Evolutionary conservation across 2,113 vertebrate genomes (phyloP), one percentile per base, ranked within the genome.

Genomic region (Heliornis fulica): DNA sequence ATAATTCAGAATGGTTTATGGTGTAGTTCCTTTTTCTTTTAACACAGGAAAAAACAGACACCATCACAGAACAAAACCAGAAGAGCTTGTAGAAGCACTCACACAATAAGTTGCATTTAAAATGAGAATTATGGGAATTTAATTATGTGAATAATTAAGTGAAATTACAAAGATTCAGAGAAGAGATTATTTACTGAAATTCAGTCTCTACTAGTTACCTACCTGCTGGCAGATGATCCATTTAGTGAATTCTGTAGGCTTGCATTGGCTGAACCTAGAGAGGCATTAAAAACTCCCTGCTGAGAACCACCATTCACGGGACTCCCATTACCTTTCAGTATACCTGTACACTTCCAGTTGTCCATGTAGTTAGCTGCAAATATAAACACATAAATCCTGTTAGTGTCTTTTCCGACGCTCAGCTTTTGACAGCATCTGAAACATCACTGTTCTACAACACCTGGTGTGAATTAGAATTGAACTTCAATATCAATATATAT

Each of bases 281-380:
- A 97, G 40, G 98, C 95, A 96, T 98, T 99, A 98, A 99, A 98
- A 94, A 98, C 98, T 90, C 98, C 98, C 89, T 98, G 98, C 93
- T 99, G 99, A 97, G 98, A 98, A 32, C 98, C 98, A 87, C 99
- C 98, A 40, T 97, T 99, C 90, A 99, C 98, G 0, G 99, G 99
- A 96, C 98, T 99, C 88, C 99, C 99, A 10, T 99, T 99, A 90
- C 99, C 99, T 97, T 99, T 99, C 96, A 99, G 97, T 96, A 99
- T 99, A 83, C 99, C 99, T 28, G 99, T 99, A 92, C 99, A 99
- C 94, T 99, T 99, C 99, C 99, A 99, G 97, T 99, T 99, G 97
- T 99, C 99, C 99, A 99, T 99, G 97, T 99, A 99, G 97, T 99
- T 99, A 54, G 99, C 99, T 99, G 97, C 57, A 97, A 97, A 90